Conservation (phyloP, 2,113 vertebrate genomes). For the Catharus fuscescens region DNA sequence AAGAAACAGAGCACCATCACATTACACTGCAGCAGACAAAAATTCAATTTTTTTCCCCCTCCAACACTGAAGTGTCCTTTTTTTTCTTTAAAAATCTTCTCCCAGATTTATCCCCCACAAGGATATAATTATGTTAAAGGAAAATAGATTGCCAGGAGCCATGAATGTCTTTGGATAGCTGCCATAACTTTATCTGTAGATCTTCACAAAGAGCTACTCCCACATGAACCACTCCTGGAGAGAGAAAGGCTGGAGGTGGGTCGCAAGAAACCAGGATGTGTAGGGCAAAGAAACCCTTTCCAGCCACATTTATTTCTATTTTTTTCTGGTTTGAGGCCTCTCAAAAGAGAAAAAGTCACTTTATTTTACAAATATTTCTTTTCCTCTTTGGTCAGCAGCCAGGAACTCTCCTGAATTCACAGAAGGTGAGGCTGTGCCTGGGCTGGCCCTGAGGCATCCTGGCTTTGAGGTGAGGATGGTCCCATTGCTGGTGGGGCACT, state of each 20-base stretch:
- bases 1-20: not conserved
- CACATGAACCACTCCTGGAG: not conserved
- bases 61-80: not conserved
- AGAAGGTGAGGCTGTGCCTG: not conserved
- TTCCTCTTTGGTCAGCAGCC: constrained; percentile 16
- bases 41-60: not conserved
- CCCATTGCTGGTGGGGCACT: not conserved
- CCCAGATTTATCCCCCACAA: constrained; percentile 59
- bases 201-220: constrained; percentile 22
- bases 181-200: constrained; percentile 38
- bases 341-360: not conserved
- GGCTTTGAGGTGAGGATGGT: not conserved
- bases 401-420: not conserved
- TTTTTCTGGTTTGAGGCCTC: constrained; percentile 13
- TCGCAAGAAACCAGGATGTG: not conserved
- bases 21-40: not conserved
- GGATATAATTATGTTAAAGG: constrained; percentile 72
- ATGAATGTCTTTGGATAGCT: constrained; percentile 38
- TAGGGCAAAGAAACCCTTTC: constrained; percentile 28
- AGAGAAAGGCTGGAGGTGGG: constrained; percentile 27
- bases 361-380: constrained; percentile 28
- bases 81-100: not conserved
- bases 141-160: constrained; percentile 63
- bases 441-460: not conserved
- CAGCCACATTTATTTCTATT: constrained; percentile 15